These are phyloP conservation scores for Esperia sulphurella DNA, from an alignment of 2,888 invertebrate species.

Conservation along the genomic window DNA sequence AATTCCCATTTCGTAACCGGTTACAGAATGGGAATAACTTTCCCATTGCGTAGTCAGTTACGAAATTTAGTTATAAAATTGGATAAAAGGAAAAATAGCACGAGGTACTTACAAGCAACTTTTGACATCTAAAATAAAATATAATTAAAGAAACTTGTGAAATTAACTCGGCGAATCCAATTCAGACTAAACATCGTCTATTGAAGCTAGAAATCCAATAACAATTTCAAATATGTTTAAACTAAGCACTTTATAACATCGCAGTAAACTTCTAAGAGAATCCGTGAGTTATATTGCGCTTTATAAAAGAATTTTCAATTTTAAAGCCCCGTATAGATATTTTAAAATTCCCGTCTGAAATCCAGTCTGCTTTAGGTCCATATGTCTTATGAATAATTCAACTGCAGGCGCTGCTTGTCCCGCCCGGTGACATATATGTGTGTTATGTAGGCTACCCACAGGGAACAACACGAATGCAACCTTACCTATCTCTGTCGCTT, in stretches of 20 bases:
- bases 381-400: conserved; percentile 78
- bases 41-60: too few relatives aligned
- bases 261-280: background rate
- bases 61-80: too few relatives aligned
- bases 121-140: too few relatives aligned
- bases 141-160: too few relatives aligned
- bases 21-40: too few relatives aligned
- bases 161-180: too few relatives aligned
- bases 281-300: conserved; percentile 23
- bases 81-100: too few relatives aligned
- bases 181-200: too few relatives aligned
- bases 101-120: too few relatives aligned
- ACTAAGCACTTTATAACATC: background rate
- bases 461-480: conserved; percentile 21
- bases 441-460: conserved; percentile 28
- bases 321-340: conserved; percentile 65
- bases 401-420: conserved; percentile 57
- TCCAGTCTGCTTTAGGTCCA: conserved; percentile 76
- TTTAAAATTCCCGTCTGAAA: conserved; percentile 75
- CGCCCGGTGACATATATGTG: conserved; percentile 55
- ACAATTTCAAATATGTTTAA: background rate
- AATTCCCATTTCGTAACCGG: too few relatives aligned
- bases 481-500: background rate
- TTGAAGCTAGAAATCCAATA: too few relatives aligned
- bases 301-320: conserved; percentile 66